Percentiles rank a stretch among this genome's conserved stretches.
Conservation (phyloP, 2,888 invertebrate species). For the Diarsia mendica region DNA sequence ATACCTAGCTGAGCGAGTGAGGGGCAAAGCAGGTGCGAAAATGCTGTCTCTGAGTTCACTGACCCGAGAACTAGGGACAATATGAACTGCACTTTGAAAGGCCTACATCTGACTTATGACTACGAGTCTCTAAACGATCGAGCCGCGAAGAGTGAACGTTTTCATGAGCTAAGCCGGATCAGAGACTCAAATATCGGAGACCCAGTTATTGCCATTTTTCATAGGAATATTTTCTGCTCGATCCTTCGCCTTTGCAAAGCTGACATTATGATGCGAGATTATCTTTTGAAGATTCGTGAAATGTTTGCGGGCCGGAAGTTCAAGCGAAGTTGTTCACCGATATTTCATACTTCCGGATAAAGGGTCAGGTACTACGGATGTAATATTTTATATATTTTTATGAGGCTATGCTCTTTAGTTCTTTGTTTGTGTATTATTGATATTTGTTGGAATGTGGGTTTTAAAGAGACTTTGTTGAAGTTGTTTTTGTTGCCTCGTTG, state of each 20-base stretch:
- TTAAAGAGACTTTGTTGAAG: not conserved
- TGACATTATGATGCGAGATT: conserved; percentile 22
- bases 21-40: conserved; percentile 35
- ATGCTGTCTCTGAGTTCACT: conserved; percentile 23
- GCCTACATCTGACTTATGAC: not conserved
- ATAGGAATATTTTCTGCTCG: conserved; percentile 9
- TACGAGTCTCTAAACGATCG: not conserved
- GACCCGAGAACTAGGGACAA: conserved; percentile 33
- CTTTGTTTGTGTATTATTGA: not conserved
- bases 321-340: conserved; percentile 37
- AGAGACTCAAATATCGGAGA: conserved; percentile 21
- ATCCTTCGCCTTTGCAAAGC: conserved; percentile 2
- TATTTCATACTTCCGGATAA: conserved; percentile 43
- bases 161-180: not conserved
- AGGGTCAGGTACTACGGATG: conserved; percentile 32
- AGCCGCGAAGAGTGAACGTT: conserved; percentile 23
- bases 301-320: conserved; percentile 34
- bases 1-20: conserved; percentile 21
- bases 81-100: conserved; percentile 26
- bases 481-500: not conserved
- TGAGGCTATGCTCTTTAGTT: not conserved
- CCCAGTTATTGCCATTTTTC: not conserved
- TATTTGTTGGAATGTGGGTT: not conserved
- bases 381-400: conserved; percentile 47
- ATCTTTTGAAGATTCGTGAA: conserved; percentile 27